Percentiles rank a stretch among this genome's conserved stretches.
Evolutionary conservation across 1,140 invertebrate species (phyloP).

Genomic region (Vollenhovia emeryi): DNA sequence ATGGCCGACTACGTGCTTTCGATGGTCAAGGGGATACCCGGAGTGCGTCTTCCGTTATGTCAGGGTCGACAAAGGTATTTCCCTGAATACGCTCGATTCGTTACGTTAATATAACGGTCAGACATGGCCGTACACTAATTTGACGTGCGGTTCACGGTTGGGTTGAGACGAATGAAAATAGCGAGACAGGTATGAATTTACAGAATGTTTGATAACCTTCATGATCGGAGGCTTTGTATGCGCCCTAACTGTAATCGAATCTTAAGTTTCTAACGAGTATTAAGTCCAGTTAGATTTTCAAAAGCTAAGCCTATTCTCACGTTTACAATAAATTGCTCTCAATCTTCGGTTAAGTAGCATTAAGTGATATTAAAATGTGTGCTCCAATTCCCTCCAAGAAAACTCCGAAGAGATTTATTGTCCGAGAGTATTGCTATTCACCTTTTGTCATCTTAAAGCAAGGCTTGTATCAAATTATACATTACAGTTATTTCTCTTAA

Average conservation of each 20-base stretch:
- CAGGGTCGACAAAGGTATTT: conserved; percentile 46
- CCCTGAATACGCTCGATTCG: conserved; percentile 52
- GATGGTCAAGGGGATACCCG: conserved; percentile 20
- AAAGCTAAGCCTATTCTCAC: not conserved
- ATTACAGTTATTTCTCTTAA: not conserved
- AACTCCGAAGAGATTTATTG: not conserved
- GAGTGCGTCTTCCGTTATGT: conserved; percentile 42
- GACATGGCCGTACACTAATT: conserved; percentile 9
- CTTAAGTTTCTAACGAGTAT: not conserved
- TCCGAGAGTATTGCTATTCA: not conserved
- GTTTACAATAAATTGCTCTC: not conserved
- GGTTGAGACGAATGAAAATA: conserved; percentile 40
- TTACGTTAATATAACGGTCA: conserved; percentile 51
- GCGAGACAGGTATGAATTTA: conserved; percentile 41
- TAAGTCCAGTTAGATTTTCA: conserved; percentile 8
- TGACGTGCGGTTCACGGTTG: conserved; percentile 42
- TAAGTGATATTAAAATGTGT: not conserved
- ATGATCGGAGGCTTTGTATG: conserved; percentile 4
- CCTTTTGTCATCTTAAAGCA: not conserved
- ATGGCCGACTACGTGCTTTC: conserved; percentile 19
- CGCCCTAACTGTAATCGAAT: conserved; percentile 36
- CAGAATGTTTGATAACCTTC: conserved; percentile 36
- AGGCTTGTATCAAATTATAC: not conserved
- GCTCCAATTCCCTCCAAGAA: not conserved
- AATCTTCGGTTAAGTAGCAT: not conserved